Conservation (phyloP, 2,113 vertebrate genomes). For the Aleadryas rufinucha region DNA sequence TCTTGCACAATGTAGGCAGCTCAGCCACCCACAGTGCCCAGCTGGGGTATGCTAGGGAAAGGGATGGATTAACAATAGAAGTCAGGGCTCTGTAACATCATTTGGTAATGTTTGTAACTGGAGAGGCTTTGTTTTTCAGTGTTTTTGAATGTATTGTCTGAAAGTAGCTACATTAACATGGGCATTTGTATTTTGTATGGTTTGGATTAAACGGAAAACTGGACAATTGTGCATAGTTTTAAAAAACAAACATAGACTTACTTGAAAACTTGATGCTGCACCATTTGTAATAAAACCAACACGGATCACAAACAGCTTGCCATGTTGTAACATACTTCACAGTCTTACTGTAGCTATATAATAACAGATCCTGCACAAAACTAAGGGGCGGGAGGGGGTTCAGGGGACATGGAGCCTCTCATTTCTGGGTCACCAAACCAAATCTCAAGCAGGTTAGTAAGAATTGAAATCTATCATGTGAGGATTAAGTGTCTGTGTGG, state of each 20-base stretch:
- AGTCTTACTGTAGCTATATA: slow-evolving; percentile 58
- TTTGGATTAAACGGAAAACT: slow-evolving; percentile 70
- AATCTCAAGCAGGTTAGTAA: slow-evolving; percentile 26
- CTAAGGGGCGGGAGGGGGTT: background rate
- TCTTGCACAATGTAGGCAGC: slow-evolving; percentile 93
- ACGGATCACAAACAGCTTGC: slow-evolving; percentile 81
- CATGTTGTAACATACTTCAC: slow-evolving; percentile 55
- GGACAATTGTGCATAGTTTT: slow-evolving; percentile 73
- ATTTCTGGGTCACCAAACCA: slow-evolving; percentile 16
- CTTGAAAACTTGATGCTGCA: slow-evolving; percentile 82
- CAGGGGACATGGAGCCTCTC: background rate
- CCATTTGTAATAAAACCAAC: slow-evolving; percentile 74
- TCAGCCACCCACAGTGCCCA: background rate
- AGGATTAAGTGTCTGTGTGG: slow-evolving; percentile 37
- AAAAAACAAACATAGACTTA: slow-evolving; percentile 74
- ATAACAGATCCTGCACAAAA: slow-evolving; percentile 54
- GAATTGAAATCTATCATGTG: slow-evolving; percentile 1
- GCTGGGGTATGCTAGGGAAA: slow-evolving; percentile 23
- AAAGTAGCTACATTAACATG: slow-evolving; percentile 73
- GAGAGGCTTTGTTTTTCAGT: slow-evolving; percentile 73
- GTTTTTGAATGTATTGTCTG: slow-evolving; percentile 74
- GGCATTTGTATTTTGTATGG: slow-evolving; percentile 79
- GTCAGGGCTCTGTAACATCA: slow-evolving; percentile 24
- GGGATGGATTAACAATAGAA: slow-evolving; percentile 40
- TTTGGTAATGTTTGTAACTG: slow-evolving; percentile 74